Base-by-base conservation (phyloP, 2,888 invertebrate genomes). In the Nycteola revayana region DNA sequence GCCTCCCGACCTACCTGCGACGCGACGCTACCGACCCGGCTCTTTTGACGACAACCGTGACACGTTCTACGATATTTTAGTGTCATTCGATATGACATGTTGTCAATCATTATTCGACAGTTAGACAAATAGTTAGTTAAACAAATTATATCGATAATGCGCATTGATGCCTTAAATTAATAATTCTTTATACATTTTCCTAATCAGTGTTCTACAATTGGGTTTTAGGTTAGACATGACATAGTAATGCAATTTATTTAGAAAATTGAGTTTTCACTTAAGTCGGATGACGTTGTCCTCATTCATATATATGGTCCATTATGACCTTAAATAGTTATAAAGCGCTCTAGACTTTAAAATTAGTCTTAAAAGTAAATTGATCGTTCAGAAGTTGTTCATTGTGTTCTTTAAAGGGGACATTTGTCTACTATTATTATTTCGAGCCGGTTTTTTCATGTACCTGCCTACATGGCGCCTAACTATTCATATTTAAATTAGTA, bases 381-480 rank as follows among this genome's bases (percentile, higher is more conserved):
- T 82, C 70, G 70, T 64, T 75, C 69, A 66, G 77, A 76, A 78
- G 78, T 68, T 72, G 68, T 60, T 70, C 76, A 83, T 85, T 87
- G 87, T 86, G 77, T 75, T 68, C 64, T 64, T 55, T 66, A 65
- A 74, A 67, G 74, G 74, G 78, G 79, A 84, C 85, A 85, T 84
- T 85, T 81, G 81, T 86, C 85, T 83, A 74, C 73, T 66, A 79
- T 83, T 65, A 78, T 81, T 79, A 81, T 82, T 73, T 76, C 67
- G 78, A 75, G 75, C 86, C 85, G 81, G 87, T 83, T 86, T 85
- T 80, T 83, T 81, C 80, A 77, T 79, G 78, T 84, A 81, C 77
- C 84, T 86, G 83, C 77, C 80, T 82, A 81, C 79, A 75, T 86
- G 86, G 88, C 87, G 87, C 86, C 75, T 81, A 75, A 64, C 83